A percentile compares a stretch with the other conserved stretches of the same genome.
Evolutionary conservation across 1,140 invertebrate genomes (phyloP).

Genomic region (Platyscapa corneri): DNA sequence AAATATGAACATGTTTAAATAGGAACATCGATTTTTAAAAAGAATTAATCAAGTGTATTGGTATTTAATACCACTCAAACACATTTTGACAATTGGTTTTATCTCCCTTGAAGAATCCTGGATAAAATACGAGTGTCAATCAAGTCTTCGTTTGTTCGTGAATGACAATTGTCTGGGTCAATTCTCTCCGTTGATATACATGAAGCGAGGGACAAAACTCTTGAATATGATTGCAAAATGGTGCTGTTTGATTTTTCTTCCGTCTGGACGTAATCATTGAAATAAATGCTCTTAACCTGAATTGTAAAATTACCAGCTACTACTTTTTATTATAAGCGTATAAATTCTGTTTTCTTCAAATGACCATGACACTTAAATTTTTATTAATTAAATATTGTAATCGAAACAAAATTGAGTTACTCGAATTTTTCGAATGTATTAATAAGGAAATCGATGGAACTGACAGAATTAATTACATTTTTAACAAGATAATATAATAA

Average conservation of each 20-base stretch:
- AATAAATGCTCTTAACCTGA: not conserved
- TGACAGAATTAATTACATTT: not conserved
- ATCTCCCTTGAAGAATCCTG: not conserved
- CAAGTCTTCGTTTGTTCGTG: not conserved
- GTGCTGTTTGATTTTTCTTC: not conserved
- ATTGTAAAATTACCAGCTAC: not conserved
- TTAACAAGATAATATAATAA: not conserved
- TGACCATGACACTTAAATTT: not conserved
- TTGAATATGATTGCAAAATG: slow-evolving; percentile 15
- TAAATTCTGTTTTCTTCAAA: not conserved
- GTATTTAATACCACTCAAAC: slow-evolving; percentile 8
- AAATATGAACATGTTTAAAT: not conserved
- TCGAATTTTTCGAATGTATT: not conserved
- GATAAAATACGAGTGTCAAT: not conserved
- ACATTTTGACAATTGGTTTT: slow-evolving; percentile 29
- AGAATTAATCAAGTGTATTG: slow-evolving; percentile 23
- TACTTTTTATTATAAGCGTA: not conserved
- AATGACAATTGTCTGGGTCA: not conserved
- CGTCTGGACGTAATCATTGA: not conserved
- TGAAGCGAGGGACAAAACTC: not conserved
- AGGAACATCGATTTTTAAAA: not conserved
- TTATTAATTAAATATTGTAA: not conserved
- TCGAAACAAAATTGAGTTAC: not conserved
- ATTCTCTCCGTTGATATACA: not conserved
- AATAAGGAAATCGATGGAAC: not conserved